Percentiles rank a stretch among this genome's conserved stretches.
phyloP scores from a whole-genome alignment of 2,797 vertebrate species.

The Syndactyla subalaris region DNA sequence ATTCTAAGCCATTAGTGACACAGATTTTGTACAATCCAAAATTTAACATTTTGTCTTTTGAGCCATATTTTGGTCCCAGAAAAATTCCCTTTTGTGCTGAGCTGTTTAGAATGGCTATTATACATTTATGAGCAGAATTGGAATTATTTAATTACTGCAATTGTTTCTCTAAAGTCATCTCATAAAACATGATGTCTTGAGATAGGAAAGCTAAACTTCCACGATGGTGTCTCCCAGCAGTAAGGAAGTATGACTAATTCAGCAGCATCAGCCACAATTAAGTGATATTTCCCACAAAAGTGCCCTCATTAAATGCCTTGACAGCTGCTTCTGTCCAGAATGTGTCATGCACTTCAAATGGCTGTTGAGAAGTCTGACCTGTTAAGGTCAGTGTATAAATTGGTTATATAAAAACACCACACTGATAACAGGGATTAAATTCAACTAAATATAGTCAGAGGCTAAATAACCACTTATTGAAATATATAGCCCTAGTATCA shows the following conservation, averaged over 20 bases:
- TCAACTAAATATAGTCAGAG: not conserved
- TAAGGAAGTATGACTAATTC: slow-evolving; percentile 3
- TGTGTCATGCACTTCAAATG: not conserved
- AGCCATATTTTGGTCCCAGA: not conserved
- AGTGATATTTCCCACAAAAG: not conserved
- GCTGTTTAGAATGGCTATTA: not conserved
- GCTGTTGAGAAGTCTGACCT: not conserved
- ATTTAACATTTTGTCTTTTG: not conserved
- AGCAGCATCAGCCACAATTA: not conserved
- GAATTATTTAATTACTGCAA: not conserved
- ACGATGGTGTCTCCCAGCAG: fast-evolving
- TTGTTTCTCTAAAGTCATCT: not conserved
- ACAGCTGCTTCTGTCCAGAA: not conserved
- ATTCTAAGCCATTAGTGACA: not conserved
- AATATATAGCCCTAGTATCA: not conserved
- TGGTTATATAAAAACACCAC: not conserved
- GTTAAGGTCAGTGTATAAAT: not conserved
- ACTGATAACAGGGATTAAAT: not conserved
- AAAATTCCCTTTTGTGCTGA: not conserved
- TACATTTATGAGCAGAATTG: not conserved
- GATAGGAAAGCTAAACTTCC: not conserved
- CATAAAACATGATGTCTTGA: not conserved
- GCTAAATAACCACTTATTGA: not conserved
- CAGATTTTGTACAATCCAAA: not conserved
- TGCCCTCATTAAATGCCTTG: not conserved